Evolutionary conservation across 2,113 vertebrate genomes (phyloP).

Genomic region (Xiphias gladius): DNA sequence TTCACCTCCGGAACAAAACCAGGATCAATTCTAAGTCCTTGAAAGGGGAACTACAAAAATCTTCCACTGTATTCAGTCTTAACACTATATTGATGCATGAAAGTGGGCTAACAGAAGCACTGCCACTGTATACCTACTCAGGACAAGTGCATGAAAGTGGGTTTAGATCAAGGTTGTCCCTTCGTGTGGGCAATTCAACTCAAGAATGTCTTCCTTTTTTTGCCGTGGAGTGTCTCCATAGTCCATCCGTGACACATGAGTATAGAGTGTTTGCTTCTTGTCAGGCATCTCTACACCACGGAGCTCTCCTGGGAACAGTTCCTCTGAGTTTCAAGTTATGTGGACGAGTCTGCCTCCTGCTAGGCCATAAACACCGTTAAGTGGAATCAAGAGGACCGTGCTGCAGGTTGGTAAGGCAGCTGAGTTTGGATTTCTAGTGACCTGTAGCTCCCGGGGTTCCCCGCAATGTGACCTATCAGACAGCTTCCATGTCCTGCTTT

Average conservation of each 20-base stretch:
- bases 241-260: conserved; percentile 14
- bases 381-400: background rate
- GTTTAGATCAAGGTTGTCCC: background rate
- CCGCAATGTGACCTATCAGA: conserved; percentile 20
- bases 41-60: background rate
- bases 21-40: background rate
- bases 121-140: background rate
- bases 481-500: conserved; percentile 29
- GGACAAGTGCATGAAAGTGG: background rate
- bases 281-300: conserved; percentile 41
- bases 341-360: conserved; percentile 23
- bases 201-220: background rate
- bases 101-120: background rate
- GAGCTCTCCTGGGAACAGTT: conserved; percentile 51
- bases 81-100: background rate
- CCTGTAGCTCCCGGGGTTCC: conserved; percentile 19
- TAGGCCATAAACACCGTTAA: conserved; percentile 5
- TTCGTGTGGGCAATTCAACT: background rate
- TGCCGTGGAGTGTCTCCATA: background rate
- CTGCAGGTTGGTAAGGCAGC: conserved; percentile 2
- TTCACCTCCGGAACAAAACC: background rate
- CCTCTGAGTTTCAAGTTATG: conserved; percentile 43
- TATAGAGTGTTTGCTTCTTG: conserved; percentile 24
- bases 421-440: background rate
- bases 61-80: background rate